These are phyloP conservation scores for Odontocolon sp. DNA, from an alignment of 2,888 invertebrate genomes.

Conservation along the genomic window DNA sequence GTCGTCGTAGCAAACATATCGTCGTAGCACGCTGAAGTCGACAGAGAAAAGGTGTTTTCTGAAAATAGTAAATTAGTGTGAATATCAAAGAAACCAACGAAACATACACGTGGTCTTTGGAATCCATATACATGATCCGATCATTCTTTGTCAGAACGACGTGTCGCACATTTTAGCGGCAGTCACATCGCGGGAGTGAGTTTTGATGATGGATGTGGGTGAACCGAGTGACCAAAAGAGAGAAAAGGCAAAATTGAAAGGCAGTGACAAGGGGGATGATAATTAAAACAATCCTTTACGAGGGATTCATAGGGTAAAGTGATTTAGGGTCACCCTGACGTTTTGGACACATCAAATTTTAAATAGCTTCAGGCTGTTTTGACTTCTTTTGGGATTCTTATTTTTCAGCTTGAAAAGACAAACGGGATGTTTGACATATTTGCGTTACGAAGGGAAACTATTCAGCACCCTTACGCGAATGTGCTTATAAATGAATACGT, in stretches of 20 bases:
- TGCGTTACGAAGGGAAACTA: conserved; percentile 69
- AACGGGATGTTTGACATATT: conserved; percentile 72
- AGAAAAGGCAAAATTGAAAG: conserved; percentile 1
- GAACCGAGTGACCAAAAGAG: conserved; percentile 32
- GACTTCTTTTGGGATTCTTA: conserved; percentile 41
- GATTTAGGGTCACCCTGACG: background rate
- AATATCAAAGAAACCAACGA: background rate
- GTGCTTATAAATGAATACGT: conserved; percentile 15
- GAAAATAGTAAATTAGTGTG: background rate
- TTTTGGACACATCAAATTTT: conserved; percentile 63
- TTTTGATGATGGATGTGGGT: conserved; percentile 54
- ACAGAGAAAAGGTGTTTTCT: background rate
- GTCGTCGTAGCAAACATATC: too few species aligned
- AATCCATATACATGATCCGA: conserved; percentile 52
- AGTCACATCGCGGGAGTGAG: conserved; percentile 65
- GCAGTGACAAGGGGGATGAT: conserved; percentile 17
- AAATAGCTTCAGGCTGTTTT: background rate
- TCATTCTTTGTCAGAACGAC: conserved; percentile 78
- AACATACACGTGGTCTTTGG: conserved; percentile 3
- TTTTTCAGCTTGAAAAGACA: conserved; percentile 57
- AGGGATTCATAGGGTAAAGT: background rate
- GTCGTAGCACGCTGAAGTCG: background rate
- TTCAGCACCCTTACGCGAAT: conserved; percentile 65
- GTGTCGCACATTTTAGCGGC: conserved; percentile 69
- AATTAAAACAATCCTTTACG: conserved; percentile 53